phyloP scores from a whole-genome alignment of 1,140 invertebrate genomes.

The Hermetia illucens region DNA sequence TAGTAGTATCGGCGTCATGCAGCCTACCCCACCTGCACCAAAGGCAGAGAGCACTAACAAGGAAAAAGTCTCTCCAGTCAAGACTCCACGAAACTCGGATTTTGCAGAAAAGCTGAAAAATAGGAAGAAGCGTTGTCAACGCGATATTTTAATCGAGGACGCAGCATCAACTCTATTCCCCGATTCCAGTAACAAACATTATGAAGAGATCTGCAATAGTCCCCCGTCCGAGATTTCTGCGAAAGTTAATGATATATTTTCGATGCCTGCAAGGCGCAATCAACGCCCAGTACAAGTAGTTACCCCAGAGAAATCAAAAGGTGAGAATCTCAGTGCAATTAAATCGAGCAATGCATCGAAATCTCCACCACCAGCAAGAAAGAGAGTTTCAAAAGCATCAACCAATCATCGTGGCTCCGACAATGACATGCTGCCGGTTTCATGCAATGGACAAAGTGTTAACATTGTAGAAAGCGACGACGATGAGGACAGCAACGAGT shows the following conservation, averaged over 20 bases:
- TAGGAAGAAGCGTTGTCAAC: not conserved
- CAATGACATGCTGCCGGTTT: too few species aligned
- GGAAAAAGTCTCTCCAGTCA: not conserved
- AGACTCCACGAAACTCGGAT: too few species aligned
- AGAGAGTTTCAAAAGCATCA: not conserved
- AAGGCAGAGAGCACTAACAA: not conserved
- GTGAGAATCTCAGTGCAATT: too few species aligned
- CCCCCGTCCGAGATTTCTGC: not conserved
- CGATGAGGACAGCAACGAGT: too few species aligned
- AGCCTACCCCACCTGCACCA: not conserved
- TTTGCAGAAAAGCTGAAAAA: not conserved
- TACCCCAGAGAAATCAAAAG: too few species aligned
- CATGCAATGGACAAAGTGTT: too few species aligned
- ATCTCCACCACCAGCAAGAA: not conserved
- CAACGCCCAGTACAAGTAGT: too few species aligned
- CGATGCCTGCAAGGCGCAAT: too few species aligned
- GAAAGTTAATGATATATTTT: not conserved
- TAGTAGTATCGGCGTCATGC: too few species aligned
- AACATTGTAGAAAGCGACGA: too few species aligned
- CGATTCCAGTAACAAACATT: too few species aligned
- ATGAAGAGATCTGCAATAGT: too few species aligned
- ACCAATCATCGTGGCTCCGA: not conserved
- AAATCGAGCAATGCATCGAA: not conserved
- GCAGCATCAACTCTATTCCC: not conserved
- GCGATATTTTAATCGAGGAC: not conserved